These are phyloP conservation scores for Pachyuromys duprasi DNA, from an alignment of 2,797 vertebrate genomes.

Conservation along the genomic window DNA sequence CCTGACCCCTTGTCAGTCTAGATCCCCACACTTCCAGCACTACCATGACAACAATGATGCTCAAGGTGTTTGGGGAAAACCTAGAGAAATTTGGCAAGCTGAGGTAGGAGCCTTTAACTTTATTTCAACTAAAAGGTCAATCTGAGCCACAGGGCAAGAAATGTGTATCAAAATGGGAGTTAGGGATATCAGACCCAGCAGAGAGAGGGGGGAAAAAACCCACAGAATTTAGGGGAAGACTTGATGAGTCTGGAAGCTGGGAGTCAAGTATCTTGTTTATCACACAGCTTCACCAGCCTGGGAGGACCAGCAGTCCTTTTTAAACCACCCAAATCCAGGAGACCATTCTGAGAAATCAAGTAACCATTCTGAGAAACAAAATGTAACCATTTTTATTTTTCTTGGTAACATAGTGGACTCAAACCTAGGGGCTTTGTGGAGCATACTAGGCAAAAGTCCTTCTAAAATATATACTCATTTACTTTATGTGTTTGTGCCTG, in stretches of 20 bases:
- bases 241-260: not conserved
- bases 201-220: not conserved
- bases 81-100: not conserved
- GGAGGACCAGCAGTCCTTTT: not conserved
- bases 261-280: not conserved
- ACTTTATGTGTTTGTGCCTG: not conserved
- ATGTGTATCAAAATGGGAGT: not conserved
- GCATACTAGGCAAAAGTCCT: not conserved
- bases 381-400: not conserved
- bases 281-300: not conserved
- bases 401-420: not conserved
- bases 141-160: not conserved
- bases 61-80: not conserved
- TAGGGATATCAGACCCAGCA: not conserved
- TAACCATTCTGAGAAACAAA: not conserved
- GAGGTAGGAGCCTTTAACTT: not conserved
- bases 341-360: not conserved
- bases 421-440: not conserved
- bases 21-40: not conserved
- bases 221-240: not conserved
- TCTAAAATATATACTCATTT: not conserved
- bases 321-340: not conserved
- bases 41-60: not conserved
- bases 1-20: not conserved
- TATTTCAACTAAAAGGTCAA: not conserved